Evolutionary conservation across 2,888 invertebrate genomes (phyloP), one percentile per base, ranked within the genome.

Genomic region (Scaptodrosophila latifasciaeformis): DNA sequence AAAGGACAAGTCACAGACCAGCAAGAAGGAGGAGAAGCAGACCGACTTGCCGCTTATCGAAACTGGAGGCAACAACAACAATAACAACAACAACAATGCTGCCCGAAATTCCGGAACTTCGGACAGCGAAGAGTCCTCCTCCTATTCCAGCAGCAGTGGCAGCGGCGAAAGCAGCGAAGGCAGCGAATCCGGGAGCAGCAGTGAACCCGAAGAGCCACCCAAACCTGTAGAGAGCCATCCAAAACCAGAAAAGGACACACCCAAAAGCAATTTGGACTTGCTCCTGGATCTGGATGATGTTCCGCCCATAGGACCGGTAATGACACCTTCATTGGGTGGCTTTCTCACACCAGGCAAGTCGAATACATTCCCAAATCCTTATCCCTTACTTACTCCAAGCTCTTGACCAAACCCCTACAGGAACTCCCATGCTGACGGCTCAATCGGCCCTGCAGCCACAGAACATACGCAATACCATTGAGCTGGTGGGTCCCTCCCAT

Each of bases 301-400:
- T 51, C 90, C 92, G 31, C 93, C 94, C 42, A 90, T 93, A 9
- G 85, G 84, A 1, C 83, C 85, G 4, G 80, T 87, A 27, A 91
- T 95, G 91, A 94, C 94, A 27, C 95, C 95, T 59, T 94, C 94
- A 0, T 87, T 92, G 29, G 94, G 94, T 39, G 93, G 93, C 1
- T 91, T 94, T 76, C 87, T 94, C 29, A 91, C 92, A 1, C 93
- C 93, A 9, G 87, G 90, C 61, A 83, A 59, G 67, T 35, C 37
- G n/a, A n/a, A 12, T 24, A 27, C 21, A 17, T 49, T 1, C 10
- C 5, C 24, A 24, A 24, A 7, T 24, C 24, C 24, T 15, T 37
- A n/a, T n/a, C n/a, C n/a, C n/a, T n/a, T n/a, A n/a, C n/a, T 45
- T 31, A 44, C 18, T 40, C 12, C n/a, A 9, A 2, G 10, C 6